phyloP scores from a whole-genome alignment of 2,113 vertebrate genomes.

The Dolichallabes microphthalmus region DNA sequence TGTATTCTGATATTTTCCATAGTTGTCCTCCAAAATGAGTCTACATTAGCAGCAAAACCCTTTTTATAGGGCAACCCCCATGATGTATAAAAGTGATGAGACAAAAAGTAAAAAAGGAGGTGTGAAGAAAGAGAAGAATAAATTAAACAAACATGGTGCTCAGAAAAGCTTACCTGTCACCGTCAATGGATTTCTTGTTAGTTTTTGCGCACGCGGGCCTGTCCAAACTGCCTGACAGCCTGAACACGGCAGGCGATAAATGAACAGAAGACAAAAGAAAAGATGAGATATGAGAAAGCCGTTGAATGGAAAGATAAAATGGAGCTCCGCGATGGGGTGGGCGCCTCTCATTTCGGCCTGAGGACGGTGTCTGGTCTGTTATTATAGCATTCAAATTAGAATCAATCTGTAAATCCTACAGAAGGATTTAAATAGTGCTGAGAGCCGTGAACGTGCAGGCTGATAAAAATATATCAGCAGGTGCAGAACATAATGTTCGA shows the following conservation, averaged over 20 bases:
- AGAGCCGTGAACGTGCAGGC: neutral
- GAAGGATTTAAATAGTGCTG: neutral
- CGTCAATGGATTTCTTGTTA: slow-evolving; percentile 83
- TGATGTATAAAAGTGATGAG: neutral
- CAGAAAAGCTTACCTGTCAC: slow-evolving; percentile 82
- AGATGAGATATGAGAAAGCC: slow-evolving; percentile 62
- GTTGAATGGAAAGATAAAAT: slow-evolving; percentile 50
- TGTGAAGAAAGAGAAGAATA: slow-evolving; percentile 22
- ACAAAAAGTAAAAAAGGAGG: slow-evolving; percentile 30
- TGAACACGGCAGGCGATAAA: slow-evolving; percentile 57
- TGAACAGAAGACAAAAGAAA: slow-evolving; percentile 46
- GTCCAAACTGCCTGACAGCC: slow-evolving; percentile 87
- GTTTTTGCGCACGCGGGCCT: slow-evolving; percentile 85
- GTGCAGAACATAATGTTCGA: neutral
- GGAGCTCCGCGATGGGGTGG: slow-evolving; percentile 24
- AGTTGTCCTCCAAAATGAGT: neutral
- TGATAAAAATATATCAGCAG: neutral
- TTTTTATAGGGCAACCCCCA: neutral
- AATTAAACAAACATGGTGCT: neutral
- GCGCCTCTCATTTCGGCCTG: neutral
- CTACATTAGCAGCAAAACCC: neutral
- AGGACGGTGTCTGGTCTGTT: neutral
- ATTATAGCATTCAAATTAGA: neutral
- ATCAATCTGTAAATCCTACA: neutral
- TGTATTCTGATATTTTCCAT: neutral